Conservation (phyloP, 1,140 invertebrate species). For the Patella vulgata region DNA sequence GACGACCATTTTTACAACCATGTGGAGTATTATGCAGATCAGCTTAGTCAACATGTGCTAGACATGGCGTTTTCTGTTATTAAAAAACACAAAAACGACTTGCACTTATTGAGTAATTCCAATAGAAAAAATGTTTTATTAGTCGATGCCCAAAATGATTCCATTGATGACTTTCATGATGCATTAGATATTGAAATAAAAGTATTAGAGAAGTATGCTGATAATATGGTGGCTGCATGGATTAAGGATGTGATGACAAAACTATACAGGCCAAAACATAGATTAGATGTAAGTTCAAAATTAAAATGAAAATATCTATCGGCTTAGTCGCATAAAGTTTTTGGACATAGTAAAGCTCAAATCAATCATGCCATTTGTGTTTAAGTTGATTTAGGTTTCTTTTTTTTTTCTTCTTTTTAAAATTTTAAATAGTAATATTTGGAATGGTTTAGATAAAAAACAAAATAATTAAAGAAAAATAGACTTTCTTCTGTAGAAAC, state of each 20-base stretch:
- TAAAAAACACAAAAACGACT: too few relatives aligned
- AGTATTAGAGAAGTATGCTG: conserved; percentile 35
- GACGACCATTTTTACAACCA: not conserved
- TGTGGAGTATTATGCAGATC: not conserved
- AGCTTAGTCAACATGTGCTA: not conserved
- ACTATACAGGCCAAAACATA: not conserved
- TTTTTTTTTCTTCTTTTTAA: too few relatives aligned
- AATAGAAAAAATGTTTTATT: too few relatives aligned
- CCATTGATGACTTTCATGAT: conserved; percentile 24
- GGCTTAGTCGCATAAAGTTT: not conserved
- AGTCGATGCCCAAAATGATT: too few relatives aligned
- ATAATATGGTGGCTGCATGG: conserved; percentile 26
- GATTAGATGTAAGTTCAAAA: not conserved
- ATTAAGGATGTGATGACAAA: conserved; percentile 11
- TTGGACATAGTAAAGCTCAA: too few relatives aligned
- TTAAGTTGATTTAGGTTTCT: too few relatives aligned
- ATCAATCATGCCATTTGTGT: too few relatives aligned
- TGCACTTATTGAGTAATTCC: too few relatives aligned
- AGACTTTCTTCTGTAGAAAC: too few relatives aligned
- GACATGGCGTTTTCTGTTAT: not conserved
- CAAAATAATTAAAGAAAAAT: too few relatives aligned
- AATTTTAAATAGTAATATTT: too few relatives aligned
- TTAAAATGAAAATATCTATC: not conserved
- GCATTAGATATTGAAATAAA: conserved; percentile 31
- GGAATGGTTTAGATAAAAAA: too few relatives aligned